These are phyloP conservation scores for Hipposideros armiger DNA, from an alignment of 2,113 vertebrate genomes.

Conservation along the genomic window DNA sequence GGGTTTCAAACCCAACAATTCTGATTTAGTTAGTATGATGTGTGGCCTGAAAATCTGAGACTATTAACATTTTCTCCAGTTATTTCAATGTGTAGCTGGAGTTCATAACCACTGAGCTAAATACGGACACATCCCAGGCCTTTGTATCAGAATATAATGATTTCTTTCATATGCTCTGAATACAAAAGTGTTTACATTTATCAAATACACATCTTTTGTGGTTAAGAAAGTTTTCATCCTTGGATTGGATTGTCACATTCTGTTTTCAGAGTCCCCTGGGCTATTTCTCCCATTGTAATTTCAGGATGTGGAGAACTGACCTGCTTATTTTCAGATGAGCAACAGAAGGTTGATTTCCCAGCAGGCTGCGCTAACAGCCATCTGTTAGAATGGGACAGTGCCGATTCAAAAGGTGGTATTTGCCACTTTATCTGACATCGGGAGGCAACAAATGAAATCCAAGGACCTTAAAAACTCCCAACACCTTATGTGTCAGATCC, in stretches of 20 bases:
- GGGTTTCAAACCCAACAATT: not conserved
- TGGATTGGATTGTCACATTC: not conserved
- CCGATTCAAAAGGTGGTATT: not conserved
- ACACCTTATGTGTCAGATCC: not conserved
- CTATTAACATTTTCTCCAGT: not conserved
- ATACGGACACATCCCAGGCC: not conserved
- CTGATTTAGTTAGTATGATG: not conserved
- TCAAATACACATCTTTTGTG: not conserved
- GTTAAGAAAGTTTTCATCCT: not conserved
- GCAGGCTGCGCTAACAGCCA: not conserved
- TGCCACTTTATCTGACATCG: not conserved
- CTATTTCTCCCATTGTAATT: not conserved
- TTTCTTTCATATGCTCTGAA: not conserved
- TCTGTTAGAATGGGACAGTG: constrained; percentile 24
- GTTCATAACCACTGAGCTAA: constrained; percentile 3
- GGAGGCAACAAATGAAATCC: not conserved
- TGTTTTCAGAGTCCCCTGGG: not conserved
- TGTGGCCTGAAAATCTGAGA: not conserved
- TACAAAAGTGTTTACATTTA: not conserved
- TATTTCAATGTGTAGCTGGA: not conserved
- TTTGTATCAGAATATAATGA: not conserved
- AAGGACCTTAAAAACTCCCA: not conserved
- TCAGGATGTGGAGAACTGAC: not conserved
- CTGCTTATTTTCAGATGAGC: constrained; percentile 19
- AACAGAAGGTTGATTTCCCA: constrained; percentile 15